Conservation (phyloP, 1,140 invertebrate genomes). For the Homarus americanus region DNA sequence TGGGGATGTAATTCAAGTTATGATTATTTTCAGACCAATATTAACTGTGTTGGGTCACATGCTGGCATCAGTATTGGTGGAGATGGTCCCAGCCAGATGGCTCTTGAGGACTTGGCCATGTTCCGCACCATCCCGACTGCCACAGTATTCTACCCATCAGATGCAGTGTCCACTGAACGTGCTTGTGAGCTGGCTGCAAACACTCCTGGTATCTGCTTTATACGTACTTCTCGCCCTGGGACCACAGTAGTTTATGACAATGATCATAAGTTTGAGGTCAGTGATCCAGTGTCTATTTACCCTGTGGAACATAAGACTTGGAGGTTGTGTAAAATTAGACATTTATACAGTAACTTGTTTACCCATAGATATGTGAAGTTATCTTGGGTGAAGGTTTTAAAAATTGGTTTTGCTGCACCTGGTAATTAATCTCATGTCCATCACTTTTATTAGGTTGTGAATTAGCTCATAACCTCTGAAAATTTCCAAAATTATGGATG, state of each 20-base stretch:
- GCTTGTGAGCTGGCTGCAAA: constrained; percentile 98
- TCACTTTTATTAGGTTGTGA: too few relatives aligned
- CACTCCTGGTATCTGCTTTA: constrained; percentile 96
- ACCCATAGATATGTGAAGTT: too few relatives aligned
- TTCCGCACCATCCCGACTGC: constrained; percentile 94
- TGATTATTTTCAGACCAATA: constrained; percentile 86
- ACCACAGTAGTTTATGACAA: constrained; percentile 93
- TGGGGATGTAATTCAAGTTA: too few relatives aligned
- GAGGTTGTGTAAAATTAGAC: too few relatives aligned
- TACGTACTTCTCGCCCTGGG: constrained; percentile 95
- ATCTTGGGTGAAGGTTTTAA: too few relatives aligned
- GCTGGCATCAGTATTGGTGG: constrained; percentile 95
- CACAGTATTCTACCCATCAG: constrained; percentile 97
- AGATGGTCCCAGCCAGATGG: constrained; percentile 99
- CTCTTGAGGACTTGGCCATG: constrained; percentile 97
- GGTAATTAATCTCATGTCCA: too few relatives aligned
- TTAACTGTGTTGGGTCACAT: constrained; percentile 95
- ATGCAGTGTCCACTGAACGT: constrained; percentile 96
- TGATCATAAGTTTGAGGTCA: constrained; percentile 86
- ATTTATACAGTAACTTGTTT: too few relatives aligned
- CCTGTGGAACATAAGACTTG: too few relatives aligned
- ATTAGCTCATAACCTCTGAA: too few relatives aligned
- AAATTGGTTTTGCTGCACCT: too few relatives aligned
- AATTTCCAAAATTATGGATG: too few relatives aligned
- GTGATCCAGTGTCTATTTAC: too few relatives aligned